Evolutionary conservation across 2,888 invertebrate species (phyloP).

Genomic region (Drosophila greeni): DNA sequence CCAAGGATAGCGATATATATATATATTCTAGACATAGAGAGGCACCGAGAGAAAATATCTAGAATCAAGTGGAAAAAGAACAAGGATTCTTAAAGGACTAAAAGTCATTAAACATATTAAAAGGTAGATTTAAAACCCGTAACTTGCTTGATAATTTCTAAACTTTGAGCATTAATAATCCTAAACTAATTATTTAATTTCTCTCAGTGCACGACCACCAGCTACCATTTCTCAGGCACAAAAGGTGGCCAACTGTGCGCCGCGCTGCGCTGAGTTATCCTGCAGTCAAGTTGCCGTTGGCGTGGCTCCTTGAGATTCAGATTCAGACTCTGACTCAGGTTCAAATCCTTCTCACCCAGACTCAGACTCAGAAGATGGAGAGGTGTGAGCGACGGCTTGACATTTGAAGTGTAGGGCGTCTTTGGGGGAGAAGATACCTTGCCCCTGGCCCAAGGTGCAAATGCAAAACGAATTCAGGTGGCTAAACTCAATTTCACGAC

Average conservation of each 20-base stretch:
- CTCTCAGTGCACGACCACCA: slow-evolving; percentile 5
- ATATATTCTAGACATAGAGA: slow-evolving; percentile 50
- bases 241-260: slow-evolving; percentile 27
- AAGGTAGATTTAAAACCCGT: neutral
- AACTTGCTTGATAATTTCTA: neutral
- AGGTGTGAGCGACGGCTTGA: slow-evolving; percentile 26
- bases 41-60: neutral
- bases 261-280: slow-evolving; percentile 26
- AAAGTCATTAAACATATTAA: neutral
- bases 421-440: neutral
- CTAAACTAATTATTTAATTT: neutral
- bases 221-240: slow-evolving; percentile 32
- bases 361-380: slow-evolving; percentile 15
- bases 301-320: slow-evolving; percentile 29
- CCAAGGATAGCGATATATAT: slow-evolving; percentile 33
- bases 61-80: neutral
- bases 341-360: slow-evolving; percentile 6
- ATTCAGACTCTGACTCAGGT: slow-evolving; percentile 8
- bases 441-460: slow-evolving; percentile 18
- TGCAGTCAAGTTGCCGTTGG: slow-evolving; percentile 28
- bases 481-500: slow-evolving; percentile 60
- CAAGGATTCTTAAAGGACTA: neutral
- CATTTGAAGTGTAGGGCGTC: slow-evolving; percentile 45
- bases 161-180: neutral
- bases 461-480: slow-evolving; percentile 46